Evolutionary conservation across 2,888 invertebrate genomes (phyloP), one percentile per base, ranked within the genome.

Genomic region (Euproctis similis): DNA sequence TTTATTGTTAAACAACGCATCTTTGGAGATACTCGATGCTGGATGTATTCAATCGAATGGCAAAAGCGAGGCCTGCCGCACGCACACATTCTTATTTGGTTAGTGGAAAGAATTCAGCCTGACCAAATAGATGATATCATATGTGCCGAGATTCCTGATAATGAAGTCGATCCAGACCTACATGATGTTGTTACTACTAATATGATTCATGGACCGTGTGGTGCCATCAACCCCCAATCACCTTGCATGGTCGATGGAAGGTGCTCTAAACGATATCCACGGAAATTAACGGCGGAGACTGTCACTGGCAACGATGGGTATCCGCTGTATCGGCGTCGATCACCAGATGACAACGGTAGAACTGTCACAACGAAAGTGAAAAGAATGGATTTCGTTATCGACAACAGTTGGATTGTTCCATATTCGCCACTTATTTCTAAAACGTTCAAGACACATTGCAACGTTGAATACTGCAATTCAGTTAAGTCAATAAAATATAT

Each of bases 201-300:
- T n/a, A 42, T 46, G 41, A 34, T 44, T 24, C 42, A 44, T 35
- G 40, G 39, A 31, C 41, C 42, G 19, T 46, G 42, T 34, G 42
- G 41, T 0, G 11, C 30, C 21, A 30, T 44, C 24, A 50, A 45
- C n/a, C 35, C 24, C n/a, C n/a, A n/a, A n/a, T n/a, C n/a, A n/a
- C n/a, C n/a, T n/a, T n/a, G n/a, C n/a, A n/a, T n/a, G n/a, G n/a
- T 30, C 30, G 42, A 45, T 4, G 36, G 38, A 52, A 42, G 38
- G 30, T 47, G 47, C n/a, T 39, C 39, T 5, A 75, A 75, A 42
- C 40, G 42, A 5, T 77, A 54, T 38, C 74, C 69, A 26, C 24
- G 41, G 8, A 32, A 36, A 28, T 35, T 53, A 12, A 20, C 36
- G n/a, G 56, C 59, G 31, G 39, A 42, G 19, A 74, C 69, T 4